These are phyloP conservation scores for Mareca penelope DNA, from an alignment of 2,797 vertebrate genomes.

Conservation along the genomic window DNA sequence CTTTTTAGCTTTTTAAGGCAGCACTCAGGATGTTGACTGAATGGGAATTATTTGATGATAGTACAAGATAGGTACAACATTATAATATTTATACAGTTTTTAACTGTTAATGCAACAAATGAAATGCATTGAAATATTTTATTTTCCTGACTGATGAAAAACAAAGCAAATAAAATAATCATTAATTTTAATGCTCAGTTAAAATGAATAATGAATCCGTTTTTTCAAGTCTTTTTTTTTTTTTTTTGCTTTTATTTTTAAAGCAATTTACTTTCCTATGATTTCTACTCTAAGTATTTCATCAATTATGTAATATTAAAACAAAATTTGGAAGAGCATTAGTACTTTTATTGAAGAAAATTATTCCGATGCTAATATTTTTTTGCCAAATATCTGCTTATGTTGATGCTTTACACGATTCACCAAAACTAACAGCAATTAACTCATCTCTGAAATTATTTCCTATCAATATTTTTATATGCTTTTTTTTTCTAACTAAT, in stretches of 20 bases:
- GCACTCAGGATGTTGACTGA: not conserved
- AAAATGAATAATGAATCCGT: not conserved
- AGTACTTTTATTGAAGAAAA: not conserved
- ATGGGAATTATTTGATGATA: not conserved
- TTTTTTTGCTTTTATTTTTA: not conserved
- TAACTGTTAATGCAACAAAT: not conserved
- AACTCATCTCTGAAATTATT: constrained; percentile 5
- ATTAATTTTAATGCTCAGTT: not conserved
- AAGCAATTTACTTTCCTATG: not conserved
- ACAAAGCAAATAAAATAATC: not conserved
- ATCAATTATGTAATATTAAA: not conserved
- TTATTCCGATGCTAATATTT: not conserved
- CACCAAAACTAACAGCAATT: constrained; percentile 21
- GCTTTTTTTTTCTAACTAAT: not conserved
- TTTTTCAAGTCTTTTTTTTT: not conserved
- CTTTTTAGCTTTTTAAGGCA: not conserved
- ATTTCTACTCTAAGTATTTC: not conserved
- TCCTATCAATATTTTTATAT: constrained; percentile 32
- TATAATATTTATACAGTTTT: not conserved
- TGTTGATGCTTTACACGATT: not conserved
- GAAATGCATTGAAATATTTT: not conserved
- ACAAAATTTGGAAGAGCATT: not conserved
- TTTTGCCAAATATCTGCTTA: not conserved
- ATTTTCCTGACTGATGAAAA: not conserved
- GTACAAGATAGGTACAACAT: not conserved